phyloP scores from a whole-genome alignment of 2,113 vertebrate genomes.

The Pholis gunnellus region DNA sequence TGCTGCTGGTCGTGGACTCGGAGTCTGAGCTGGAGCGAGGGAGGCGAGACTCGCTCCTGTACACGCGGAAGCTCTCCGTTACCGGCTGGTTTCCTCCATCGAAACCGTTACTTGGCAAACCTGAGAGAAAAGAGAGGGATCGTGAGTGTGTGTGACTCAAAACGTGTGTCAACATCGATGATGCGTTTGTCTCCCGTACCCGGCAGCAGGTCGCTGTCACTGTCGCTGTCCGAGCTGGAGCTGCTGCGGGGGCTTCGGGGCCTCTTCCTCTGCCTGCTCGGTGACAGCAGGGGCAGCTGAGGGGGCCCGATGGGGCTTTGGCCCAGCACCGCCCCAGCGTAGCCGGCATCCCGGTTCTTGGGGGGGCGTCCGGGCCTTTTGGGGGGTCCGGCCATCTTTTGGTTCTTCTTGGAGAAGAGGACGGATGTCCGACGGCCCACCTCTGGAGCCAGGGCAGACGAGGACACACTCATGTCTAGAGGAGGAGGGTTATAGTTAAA shows the following conservation, averaged over 20 bases:
- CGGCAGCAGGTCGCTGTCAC: constrained; percentile 85
- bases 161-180: background rate
- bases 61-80: constrained; percentile 97
- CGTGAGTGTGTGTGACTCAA: background rate
- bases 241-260: constrained; percentile 92
- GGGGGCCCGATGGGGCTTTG: constrained; percentile 93
- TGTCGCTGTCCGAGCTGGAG: constrained; percentile 96
- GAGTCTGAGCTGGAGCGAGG: constrained; percentile 98
- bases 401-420: constrained; percentile 99
- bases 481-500: constrained; percentile 12
- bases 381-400: constrained; percentile 93
- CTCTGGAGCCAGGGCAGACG: constrained; percentile 92
- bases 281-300: constrained; percentile 90
- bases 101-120: constrained; percentile 95
- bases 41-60: constrained; percentile 94
- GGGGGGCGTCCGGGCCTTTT: constrained; percentile 97
- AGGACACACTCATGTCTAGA: constrained; percentile 89
- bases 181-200: constrained; percentile 39
- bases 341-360: constrained; percentile 92
- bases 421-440: constrained; percentile 97
- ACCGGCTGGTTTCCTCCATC: constrained; percentile 93
- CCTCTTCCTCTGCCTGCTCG: constrained; percentile 90
- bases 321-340: constrained; percentile 86
- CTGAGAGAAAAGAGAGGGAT: constrained; percentile 66
- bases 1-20: constrained; percentile 97